Evolutionary conservation across 2,888 invertebrate species (phyloP).

Genomic region (Eucera pruinosa): DNA sequence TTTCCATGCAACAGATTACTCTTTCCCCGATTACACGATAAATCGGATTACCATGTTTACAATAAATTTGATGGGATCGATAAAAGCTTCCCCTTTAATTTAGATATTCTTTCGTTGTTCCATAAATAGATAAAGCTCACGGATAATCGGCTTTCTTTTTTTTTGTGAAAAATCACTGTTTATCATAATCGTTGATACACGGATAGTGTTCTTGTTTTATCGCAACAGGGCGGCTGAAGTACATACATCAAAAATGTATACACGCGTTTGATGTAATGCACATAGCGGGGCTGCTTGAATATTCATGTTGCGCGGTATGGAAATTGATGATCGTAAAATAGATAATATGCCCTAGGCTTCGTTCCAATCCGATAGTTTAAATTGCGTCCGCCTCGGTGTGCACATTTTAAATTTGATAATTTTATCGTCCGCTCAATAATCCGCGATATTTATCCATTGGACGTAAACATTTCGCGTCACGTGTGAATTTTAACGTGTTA

Average conservation of each 20-base stretch:
- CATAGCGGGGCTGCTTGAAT: slow-evolving; percentile 50
- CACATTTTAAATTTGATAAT: slow-evolving; percentile 52
- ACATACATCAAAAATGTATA: slow-evolving; percentile 58
- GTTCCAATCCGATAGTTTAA: slow-evolving; percentile 42
- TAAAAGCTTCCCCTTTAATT: background rate
- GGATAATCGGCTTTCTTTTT: slow-evolving; percentile 1
- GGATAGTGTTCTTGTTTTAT: slow-evolving; percentile 42
- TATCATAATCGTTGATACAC: slow-evolving; percentile 47
- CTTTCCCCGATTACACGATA: too few relatives aligned
- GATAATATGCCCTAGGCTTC: slow-evolving; percentile 52
- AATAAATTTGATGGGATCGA: too few relatives aligned
- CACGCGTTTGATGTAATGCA: slow-evolving; percentile 46
- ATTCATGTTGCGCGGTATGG: slow-evolving; percentile 62
- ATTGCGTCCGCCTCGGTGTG: slow-evolving; percentile 8
- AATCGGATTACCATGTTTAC: too few relatives aligned
- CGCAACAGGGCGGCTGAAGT: slow-evolving; percentile 32
- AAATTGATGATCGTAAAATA: slow-evolving; percentile 58
- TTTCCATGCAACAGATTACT: too few relatives aligned
- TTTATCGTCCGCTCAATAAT: slow-evolving; percentile 44
- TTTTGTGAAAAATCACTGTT: background rate
- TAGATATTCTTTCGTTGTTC: background rate
- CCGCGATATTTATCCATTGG: slow-evolving; percentile 29
- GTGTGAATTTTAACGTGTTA: slow-evolving; percentile 26
- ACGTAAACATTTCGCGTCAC: slow-evolving; percentile 2
- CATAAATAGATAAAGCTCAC: background rate